phyloP scores from a whole-genome alignment of 1,140 invertebrate genomes.

The Drosophila micromelanica region DNA sequence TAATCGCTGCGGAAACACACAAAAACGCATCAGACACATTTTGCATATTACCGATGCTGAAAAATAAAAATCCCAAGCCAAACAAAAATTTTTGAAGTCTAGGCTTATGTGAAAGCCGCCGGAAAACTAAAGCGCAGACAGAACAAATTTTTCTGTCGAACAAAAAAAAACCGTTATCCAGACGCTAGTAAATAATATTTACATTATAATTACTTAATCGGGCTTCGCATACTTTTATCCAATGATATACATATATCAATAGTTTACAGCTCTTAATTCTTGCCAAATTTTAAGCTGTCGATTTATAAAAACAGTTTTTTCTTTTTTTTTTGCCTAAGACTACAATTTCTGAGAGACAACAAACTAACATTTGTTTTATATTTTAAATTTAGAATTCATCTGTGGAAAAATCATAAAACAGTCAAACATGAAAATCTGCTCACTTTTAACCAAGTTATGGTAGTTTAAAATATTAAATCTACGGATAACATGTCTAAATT shows the following conservation, averaged over 20 bases:
- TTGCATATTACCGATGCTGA: conserved; percentile 43
- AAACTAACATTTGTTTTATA: no score
- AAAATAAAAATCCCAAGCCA: conserved; percentile 50
- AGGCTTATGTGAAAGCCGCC: conserved; percentile 12
- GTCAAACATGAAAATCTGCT: no score
- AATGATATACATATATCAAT: background rate
- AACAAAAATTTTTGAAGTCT: conserved; percentile 14
- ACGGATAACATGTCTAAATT: no score
- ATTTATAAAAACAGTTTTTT: no score
- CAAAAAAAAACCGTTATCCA: conserved; percentile 3
- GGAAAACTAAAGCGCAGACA: background rate
- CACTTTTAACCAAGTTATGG: no score
- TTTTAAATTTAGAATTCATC: no score
- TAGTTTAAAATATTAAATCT: no score
- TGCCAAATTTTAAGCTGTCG: background rate
- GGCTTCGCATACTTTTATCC: background rate
- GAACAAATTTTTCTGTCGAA: conserved; percentile 16
- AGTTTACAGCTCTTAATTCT: background rate
- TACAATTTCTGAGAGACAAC: no score
- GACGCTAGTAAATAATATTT: background rate
- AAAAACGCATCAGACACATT: conserved; percentile 61
- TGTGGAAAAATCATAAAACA: no score
- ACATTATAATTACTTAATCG: no score
- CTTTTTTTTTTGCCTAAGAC: no score
- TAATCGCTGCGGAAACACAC: conserved; percentile 87